phyloP scores from a whole-genome alignment of 2,888 invertebrate species.

The Ectobius pallidus region DNA sequence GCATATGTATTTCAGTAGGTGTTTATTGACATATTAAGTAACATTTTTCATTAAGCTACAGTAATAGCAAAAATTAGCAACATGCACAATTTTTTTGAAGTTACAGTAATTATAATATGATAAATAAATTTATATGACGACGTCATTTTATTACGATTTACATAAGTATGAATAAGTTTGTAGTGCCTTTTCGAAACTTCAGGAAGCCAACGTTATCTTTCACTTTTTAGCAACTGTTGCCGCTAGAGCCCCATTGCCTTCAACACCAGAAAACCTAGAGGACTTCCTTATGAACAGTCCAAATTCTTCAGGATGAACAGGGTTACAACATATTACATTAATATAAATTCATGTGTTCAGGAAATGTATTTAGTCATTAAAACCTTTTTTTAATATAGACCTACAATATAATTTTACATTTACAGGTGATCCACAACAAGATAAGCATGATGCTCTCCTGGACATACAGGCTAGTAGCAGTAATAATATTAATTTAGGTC shows the following conservation, averaged over 20 bases:
- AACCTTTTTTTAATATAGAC: background rate
- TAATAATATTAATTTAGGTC: background rate
- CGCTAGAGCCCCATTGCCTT: background rate
- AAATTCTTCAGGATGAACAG: background rate
- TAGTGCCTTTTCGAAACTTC: no score
- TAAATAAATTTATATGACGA: no score
- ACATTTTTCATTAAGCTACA: no score
- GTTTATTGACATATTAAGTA: no score
- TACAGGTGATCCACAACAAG: background rate
- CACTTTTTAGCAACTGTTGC: background rate
- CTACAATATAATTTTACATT: background rate
- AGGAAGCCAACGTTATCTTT: background rate
- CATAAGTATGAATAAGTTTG: no score
- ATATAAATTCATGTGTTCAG: background rate
- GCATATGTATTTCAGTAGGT: no score
- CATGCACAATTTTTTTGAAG: no score
- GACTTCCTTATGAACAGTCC: background rate
- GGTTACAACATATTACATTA: background rate
- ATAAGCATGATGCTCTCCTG: background rate
- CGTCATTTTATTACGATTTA: no score
- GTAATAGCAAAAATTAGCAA: no score
- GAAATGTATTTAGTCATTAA: background rate
- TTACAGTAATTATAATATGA: no score
- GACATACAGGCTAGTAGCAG: background rate
- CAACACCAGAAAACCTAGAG: background rate